Base-by-base conservation (phyloP, 2,113 vertebrate genomes). In the Aspidoscelis tigris region DNA sequence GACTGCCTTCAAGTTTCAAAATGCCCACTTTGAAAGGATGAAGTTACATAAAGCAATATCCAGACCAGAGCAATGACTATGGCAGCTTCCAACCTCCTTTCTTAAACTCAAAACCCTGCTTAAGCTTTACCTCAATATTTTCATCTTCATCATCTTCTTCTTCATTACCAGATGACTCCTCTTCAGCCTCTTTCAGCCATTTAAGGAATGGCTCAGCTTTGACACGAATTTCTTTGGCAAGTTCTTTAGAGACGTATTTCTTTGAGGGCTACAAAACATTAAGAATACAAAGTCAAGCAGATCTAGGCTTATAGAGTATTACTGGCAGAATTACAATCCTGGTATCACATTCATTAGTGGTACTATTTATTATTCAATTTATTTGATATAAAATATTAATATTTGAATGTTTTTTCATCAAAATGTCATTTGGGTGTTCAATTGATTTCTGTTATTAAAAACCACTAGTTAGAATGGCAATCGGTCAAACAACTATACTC, bases 191-290 rank as follows among this genome's bases (percentile, higher is more conserved):
- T 92, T 99, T 99, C 84, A 99, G 96, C 98, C 98, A 99, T 89
- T 98, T 99, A 93, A 99, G 97, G 93, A 99, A 99, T 16, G 98
- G 98, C 90, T 98, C 97, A 2, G 99, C 98, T 96, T 97, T 99
- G 89, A 97, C 96, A 92, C 98, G 97, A 89, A 99, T 99, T 96
- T 99, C 99, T 97, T 99, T 99, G 96, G 98, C 98, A 91, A 99
- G 98, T 24, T 99, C 99, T 95, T 99, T 99, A 81, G 98, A 98
- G 91, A 99, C 97, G 0, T 99, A 99, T 91, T 99, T 99, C 95
- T 99, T 99, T 68, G 98, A 99, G 86, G 98, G 97, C 99, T 99
- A 90, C 55, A 58, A 58, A 58, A 14, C 58, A 14, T 61, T 61
- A 61, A 61, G 4, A 61, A 61, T 12, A 61, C 12, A 1, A 61